Evolutionary conservation across 2,797 vertebrate species (phyloP).

Genomic region (Alca torda): DNA sequence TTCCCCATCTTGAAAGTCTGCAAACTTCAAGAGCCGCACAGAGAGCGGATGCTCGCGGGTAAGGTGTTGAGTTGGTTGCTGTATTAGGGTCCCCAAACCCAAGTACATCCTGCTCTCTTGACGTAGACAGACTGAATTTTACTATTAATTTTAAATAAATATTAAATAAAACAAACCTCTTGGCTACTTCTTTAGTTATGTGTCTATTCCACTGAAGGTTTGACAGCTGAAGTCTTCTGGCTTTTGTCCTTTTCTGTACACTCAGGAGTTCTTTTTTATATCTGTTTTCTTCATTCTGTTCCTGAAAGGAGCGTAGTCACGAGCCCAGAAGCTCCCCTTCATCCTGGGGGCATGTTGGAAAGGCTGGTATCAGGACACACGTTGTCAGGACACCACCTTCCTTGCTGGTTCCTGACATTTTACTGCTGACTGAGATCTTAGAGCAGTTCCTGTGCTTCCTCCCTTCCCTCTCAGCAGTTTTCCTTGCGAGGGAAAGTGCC

Average conservation of each 20-base stretch:
- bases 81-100: neutral
- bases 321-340: neutral
- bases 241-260: neutral
- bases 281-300: neutral
- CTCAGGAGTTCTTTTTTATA: neutral
- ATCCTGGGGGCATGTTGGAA: neutral
- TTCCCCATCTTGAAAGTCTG: neutral
- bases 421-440: neutral
- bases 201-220: neutral
- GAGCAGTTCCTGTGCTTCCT: neutral
- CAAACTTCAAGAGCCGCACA: neutral
- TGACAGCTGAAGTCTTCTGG: neutral
- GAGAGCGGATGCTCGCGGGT: neutral
- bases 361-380: neutral
- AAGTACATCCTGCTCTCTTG: neutral
- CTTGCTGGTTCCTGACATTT: neutral
- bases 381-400: neutral
- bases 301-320: neutral
- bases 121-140: neutral
- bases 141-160: neutral
- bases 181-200: neutral
- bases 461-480: slow-evolving; percentile 13
- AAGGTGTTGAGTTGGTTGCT: neutral
- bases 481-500: neutral
- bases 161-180: neutral